A percentile compares a stretch with the other conserved stretches of the same genome.
These are phyloP conservation scores for Synchiropus splendidus DNA, from an alignment of 2,113 vertebrate species.

Conservation along the genomic window DNA sequence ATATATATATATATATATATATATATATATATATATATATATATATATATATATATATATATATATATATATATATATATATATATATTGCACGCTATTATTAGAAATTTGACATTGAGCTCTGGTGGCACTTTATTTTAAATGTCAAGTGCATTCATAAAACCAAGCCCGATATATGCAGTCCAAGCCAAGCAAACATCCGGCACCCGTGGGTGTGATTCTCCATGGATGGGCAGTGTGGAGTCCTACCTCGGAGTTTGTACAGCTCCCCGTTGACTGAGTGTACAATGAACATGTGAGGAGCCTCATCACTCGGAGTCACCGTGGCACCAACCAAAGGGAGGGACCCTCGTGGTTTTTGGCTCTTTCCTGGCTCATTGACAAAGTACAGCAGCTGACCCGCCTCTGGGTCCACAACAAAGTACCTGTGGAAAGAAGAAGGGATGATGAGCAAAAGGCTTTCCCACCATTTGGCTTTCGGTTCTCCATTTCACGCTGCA, in stretches of 20 bases:
- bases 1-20: no score
- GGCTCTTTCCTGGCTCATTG: constrained; percentile 82
- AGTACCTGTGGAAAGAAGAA: constrained; percentile 61
- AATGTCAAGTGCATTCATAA: background rate
- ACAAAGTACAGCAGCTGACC: constrained; percentile 90
- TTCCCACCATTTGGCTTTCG: no score
- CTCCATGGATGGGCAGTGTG: background rate
- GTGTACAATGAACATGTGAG: constrained; percentile 85
- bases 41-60: no score
- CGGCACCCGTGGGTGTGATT: no score
- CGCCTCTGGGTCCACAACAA: constrained; percentile 84
- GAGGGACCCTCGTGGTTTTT: constrained; percentile 86
- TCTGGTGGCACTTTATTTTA: no score
- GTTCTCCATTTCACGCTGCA: no score
- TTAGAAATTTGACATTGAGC: no score
- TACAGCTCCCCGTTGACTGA: constrained; percentile 86
- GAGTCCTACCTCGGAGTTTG: constrained; percentile 82
- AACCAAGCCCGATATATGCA: constrained; percentile 1
- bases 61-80: no score
- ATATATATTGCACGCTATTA: no score
- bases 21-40: no score
- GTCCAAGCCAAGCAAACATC: background rate
- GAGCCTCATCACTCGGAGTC: constrained; percentile 81
- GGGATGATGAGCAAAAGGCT: constrained; percentile 11
- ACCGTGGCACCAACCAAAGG: constrained; percentile 84